Percentiles rank a stretch among this genome's conserved stretches.
Evolutionary conservation across 2,113 vertebrate species (phyloP).

Genomic region (Nyctibius bracteatus): DNA sequence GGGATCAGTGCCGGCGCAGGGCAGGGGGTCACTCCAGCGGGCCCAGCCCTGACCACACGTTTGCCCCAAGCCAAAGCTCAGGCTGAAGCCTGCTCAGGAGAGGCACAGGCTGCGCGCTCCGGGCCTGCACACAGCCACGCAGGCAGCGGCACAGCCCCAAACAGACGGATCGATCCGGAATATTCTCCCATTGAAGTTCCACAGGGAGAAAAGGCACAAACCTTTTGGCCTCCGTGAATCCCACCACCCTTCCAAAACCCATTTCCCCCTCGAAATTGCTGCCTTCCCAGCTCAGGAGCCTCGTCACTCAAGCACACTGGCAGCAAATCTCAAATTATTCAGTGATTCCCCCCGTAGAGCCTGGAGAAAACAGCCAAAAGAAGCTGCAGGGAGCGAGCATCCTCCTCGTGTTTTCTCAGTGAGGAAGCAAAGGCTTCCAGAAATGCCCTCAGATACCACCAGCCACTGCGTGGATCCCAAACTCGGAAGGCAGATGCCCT

Average conservation of each 20-base stretch:
- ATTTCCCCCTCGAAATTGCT: neutral
- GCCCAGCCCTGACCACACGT: neutral
- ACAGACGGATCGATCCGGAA: neutral
- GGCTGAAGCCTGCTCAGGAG: neutral
- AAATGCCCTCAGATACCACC: neutral
- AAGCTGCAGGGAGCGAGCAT: neutral
- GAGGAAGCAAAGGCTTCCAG: neutral
- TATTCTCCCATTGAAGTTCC: neutral
- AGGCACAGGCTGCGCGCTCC: rapidly evolving
- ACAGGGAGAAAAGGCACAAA: neutral
- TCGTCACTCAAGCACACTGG: rapidly evolving
- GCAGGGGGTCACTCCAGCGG: neutral
- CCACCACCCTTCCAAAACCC: neutral
- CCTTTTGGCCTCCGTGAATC: neutral
- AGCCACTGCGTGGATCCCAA: neutral
- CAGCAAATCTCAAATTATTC: neutral
- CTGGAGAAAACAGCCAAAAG: neutral
- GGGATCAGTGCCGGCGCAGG: rapidly evolving
- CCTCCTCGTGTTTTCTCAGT: neutral
- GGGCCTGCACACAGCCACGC: neutral
- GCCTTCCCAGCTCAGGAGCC: neutral
- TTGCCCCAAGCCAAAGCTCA: neutral
- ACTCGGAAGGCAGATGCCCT: neutral
- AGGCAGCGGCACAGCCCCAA: neutral
- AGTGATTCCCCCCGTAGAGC: rapidly evolving